Evolutionary conservation across 2,888 invertebrate genomes (phyloP).

Genomic region (Caprella mutica): DNA sequence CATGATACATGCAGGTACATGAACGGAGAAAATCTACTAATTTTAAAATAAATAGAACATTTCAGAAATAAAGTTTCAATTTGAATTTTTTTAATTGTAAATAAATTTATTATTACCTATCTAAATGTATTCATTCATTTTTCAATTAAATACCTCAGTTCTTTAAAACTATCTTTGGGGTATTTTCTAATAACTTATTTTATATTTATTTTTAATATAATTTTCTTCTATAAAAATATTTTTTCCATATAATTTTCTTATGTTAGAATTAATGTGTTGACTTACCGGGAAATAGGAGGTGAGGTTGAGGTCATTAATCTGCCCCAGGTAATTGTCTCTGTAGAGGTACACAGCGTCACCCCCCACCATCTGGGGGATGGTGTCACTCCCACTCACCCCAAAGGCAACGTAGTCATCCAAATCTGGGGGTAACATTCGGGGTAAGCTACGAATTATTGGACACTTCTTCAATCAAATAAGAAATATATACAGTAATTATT

Average conservation of each 20-base stretch:
- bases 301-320: slow-evolving; percentile 71
- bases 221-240: background rate
- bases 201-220: background rate
- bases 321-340: slow-evolving; percentile 59
- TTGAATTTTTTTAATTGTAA: slow-evolving; percentile 5
- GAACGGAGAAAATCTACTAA: background rate
- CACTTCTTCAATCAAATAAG: too few relatives aligned
- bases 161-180: background rate
- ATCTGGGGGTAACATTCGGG: slow-evolving; percentile 41
- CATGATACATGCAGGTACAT: background rate
- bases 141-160: too few relatives aligned
- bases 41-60: background rate
- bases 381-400: slow-evolving; percentile 65
- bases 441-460: background rate
- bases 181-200: background rate
- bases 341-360: slow-evolving; percentile 70
- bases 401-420: slow-evolving; percentile 77
- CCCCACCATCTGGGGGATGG: slow-evolving; percentile 65
- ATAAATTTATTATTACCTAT: slow-evolving; percentile 14
- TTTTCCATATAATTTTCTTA: background rate
- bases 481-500: too few relatives aligned
- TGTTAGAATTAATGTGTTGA: slow-evolving; percentile 37
- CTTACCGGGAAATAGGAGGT: slow-evolving; percentile 64
- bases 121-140: slow-evolving; percentile 14
- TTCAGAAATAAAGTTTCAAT: background rate